Evolutionary conservation across 1,140 invertebrate genomes (phyloP).

Genomic region (Philotrypesis tridentata): DNA sequence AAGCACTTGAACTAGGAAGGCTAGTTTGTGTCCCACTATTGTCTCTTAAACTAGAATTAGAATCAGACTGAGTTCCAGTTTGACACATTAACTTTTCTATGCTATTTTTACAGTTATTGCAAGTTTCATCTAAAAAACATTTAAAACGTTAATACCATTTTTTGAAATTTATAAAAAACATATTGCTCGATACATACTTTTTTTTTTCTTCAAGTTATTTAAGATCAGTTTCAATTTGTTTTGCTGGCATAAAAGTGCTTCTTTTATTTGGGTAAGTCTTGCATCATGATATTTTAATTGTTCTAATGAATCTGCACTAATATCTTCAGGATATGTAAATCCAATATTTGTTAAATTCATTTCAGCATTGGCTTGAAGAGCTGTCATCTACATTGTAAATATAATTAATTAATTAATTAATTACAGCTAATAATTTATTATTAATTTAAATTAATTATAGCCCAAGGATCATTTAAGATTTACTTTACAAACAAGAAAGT

Average conservation of each 20-base stretch:
- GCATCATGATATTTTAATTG: constrained; percentile 80
- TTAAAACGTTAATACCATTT: not conserved
- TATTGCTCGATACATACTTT: constrained; percentile 56
- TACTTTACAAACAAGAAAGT: no score
- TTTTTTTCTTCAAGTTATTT: constrained; percentile 65
- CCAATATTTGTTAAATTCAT: constrained; percentile 78
- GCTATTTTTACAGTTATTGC: constrained; percentile 63
- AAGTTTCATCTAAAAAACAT: constrained; percentile 58
- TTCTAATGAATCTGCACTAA: constrained; percentile 76
- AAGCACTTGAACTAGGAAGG: constrained; percentile 54
- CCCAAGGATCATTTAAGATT: no score
- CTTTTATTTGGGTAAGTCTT: constrained; percentile 78
- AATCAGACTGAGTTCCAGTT: constrained; percentile 65
- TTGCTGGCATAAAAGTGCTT: constrained; percentile 78
- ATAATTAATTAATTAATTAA: not conserved
- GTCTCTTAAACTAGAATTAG: constrained; percentile 61
- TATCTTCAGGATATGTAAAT: constrained; percentile 80
- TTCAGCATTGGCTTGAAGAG: constrained; percentile 75
- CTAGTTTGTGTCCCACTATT: constrained; percentile 66
- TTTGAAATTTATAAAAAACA: constrained; percentile 26
- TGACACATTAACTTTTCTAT: constrained; percentile 64
- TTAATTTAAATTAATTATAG: constrained; percentile 24
- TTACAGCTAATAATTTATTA: no score
- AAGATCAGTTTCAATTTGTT: constrained; percentile 75
- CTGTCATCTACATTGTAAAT: constrained; percentile 73